A percentile compares a stretch with the other conserved stretches of the same genome.
These are phyloP conservation scores for Coenonympha arcania DNA, from an alignment of 2,888 invertebrate species.

Conservation along the genomic window DNA sequence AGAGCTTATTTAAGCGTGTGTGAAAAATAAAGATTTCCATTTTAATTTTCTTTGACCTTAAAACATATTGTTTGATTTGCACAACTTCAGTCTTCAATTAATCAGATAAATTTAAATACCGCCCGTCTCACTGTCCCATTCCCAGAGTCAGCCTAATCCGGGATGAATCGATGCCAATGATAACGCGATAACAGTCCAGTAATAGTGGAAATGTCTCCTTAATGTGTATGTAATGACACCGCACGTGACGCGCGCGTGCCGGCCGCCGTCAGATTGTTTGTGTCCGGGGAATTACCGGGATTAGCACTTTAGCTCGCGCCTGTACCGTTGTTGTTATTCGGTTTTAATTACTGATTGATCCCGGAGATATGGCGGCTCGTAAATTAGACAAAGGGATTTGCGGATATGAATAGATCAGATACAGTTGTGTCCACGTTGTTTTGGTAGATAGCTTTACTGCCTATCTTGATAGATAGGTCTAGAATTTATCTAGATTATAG, in stretches of 20 bases:
- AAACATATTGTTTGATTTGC: not conserved
- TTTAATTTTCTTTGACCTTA: no score
- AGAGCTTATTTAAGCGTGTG: no score
- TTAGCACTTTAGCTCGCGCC: slow-evolving; percentile 61
- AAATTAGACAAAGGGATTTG: slow-evolving; percentile 59
- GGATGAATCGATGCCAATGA: slow-evolving; percentile 52
- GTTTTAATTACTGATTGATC: slow-evolving; percentile 68
- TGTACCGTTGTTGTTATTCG: slow-evolving; percentile 40
- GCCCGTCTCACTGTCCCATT: slow-evolving; percentile 31
- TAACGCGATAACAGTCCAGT: slow-evolving; percentile 62
- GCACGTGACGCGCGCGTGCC: slow-evolving; percentile 54
- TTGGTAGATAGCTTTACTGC: slow-evolving; percentile 1
- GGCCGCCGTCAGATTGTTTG: slow-evolving; percentile 46
- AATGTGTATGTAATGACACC: slow-evolving; percentile 60
- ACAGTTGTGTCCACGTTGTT: slow-evolving; percentile 16
- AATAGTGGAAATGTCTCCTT: slow-evolving; percentile 62
- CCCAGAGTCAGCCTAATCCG: slow-evolving; percentile 53
- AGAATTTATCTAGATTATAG: no score
- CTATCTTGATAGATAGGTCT: no score
- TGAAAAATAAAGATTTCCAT: no score
- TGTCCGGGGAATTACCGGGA: slow-evolving; percentile 52
- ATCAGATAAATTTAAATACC: slow-evolving; percentile 15
- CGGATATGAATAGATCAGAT: slow-evolving; percentile 18
- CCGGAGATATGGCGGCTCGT: slow-evolving; percentile 49
- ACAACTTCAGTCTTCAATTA: not conserved